These are phyloP conservation scores for Hyppa rectilinea DNA, from an alignment of 2,888 invertebrate species.

Conservation along the genomic window DNA sequence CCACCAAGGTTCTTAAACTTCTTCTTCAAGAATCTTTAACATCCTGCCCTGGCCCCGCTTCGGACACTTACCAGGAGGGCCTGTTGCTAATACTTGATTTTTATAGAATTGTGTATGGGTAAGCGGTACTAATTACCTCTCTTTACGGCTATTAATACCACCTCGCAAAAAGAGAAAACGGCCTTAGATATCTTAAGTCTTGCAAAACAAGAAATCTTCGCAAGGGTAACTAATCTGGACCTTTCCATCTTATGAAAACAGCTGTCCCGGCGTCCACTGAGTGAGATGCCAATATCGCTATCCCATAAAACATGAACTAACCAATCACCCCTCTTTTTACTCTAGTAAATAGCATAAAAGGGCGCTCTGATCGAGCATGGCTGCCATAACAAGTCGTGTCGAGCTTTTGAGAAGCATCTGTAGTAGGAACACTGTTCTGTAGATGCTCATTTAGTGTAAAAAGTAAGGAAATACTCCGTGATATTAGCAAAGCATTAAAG, in stretches of 20 bases:
- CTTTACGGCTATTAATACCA: not conserved
- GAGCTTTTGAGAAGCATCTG: conserved; percentile 2
- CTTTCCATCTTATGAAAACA: not conserved
- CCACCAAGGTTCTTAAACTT: not conserved
- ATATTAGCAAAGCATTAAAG: not conserved
- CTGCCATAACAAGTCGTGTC: not conserved
- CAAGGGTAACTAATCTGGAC: not conserved
- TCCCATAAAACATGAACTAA: not conserved
- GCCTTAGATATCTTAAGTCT: not conserved
- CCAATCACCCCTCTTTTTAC: too few relatives aligned
- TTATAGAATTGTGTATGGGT: too few relatives aligned
- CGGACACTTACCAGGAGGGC: too few relatives aligned
- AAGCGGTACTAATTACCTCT: not conserved
- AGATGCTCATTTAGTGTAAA: not conserved
- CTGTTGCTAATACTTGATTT: too few relatives aligned
- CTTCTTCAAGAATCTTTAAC: too few relatives aligned
- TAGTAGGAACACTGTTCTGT: not conserved
- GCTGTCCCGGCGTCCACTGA: not conserved
- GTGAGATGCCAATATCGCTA: too few relatives aligned
- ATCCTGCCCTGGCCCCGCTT: not conserved
- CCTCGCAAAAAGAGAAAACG: not conserved
- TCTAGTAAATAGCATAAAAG: not conserved
- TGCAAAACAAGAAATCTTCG: not conserved
- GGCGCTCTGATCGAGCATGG: not conserved
- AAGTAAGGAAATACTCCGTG: not conserved